phyloP scores from a whole-genome alignment of 2,113 vertebrate species.

The Atractosteus spatula region DNA sequence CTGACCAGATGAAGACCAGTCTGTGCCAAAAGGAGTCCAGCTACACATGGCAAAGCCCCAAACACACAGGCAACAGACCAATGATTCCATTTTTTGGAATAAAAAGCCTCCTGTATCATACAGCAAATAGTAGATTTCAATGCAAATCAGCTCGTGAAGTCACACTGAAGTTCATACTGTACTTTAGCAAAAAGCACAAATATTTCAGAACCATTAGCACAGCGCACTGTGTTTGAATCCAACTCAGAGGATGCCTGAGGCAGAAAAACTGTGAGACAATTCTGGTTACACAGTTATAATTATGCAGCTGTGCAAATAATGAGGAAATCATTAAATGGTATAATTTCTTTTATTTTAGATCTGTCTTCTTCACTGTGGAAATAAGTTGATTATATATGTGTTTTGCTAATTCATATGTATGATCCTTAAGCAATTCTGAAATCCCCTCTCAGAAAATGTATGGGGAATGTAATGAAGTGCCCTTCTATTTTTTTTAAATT shows the following conservation, averaged over 20 bases:
- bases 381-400: too few relatives aligned
- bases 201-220: conserved; percentile 6
- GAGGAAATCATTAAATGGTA: neutral
- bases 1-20: conserved; percentile 42
- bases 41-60: conserved; percentile 27
- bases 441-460: too few relatives aligned
- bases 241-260: too few relatives aligned
- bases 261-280: neutral
- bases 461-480: too few relatives aligned
- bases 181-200: neutral
- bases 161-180: neutral
- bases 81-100: conserved; percentile 19
- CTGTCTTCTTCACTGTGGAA: too few relatives aligned
- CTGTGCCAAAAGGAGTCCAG: conserved; percentile 28
- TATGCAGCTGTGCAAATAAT: conserved; percentile 42
- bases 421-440: too few relatives aligned
- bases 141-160: neutral
- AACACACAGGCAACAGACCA: conserved; percentile 29
- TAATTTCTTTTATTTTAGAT: too few relatives aligned
- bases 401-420: too few relatives aligned
- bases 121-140: neutral
- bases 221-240: neutral
- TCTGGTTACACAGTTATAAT: conserved; percentile 19
- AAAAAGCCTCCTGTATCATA: conserved; percentile 7
- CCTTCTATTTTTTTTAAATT: too few relatives aligned